A percentile compares a stretch with the other conserved stretches of the same genome.
Conservation (phyloP, 2,797 vertebrate genomes). For the Sebastes paucispinis region DNA sequence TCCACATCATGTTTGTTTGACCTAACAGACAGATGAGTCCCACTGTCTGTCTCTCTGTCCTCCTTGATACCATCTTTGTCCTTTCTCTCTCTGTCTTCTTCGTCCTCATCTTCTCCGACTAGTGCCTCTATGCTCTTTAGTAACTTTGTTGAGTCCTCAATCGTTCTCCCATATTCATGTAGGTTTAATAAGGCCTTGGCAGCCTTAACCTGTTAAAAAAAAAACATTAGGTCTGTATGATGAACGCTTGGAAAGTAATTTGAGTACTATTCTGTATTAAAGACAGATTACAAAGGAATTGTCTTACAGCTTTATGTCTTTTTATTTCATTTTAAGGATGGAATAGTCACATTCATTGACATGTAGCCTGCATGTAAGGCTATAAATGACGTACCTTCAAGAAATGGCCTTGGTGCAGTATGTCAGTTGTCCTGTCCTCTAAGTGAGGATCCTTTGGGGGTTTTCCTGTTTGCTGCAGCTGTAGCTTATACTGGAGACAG, state of each 20-base stretch:
- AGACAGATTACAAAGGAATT: background rate
- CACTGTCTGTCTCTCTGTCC: background rate
- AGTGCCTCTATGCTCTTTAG: conserved; percentile 15
- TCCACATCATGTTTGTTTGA: background rate
- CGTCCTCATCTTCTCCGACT: background rate
- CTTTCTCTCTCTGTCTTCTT: background rate
- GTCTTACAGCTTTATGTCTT: background rate
- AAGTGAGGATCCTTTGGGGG: background rate
- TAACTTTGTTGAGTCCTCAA: conserved; percentile 5
- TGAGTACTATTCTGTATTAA: background rate
- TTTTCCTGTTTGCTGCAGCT: conserved; percentile 35
- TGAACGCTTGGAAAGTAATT: background rate
- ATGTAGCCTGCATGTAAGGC: background rate
- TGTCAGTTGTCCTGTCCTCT: conserved; percentile 19
- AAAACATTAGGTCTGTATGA: too few relatives aligned
- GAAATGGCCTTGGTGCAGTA: conserved; percentile 17
- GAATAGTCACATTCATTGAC: background rate
- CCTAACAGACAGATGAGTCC: conserved; percentile 10
- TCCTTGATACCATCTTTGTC: background rate
- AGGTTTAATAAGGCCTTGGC: background rate
- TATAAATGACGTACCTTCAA: conserved; percentile 34
- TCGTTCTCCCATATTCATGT: background rate
- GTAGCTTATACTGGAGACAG: conserved; percentile 41
- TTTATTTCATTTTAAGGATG: background rate
- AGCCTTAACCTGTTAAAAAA: conserved; percentile 33